Percentiles rank a stretch among this genome's conserved stretches.
phyloP scores from a whole-genome alignment of 2,888 invertebrate species.

The Pyralis farinalis region DNA sequence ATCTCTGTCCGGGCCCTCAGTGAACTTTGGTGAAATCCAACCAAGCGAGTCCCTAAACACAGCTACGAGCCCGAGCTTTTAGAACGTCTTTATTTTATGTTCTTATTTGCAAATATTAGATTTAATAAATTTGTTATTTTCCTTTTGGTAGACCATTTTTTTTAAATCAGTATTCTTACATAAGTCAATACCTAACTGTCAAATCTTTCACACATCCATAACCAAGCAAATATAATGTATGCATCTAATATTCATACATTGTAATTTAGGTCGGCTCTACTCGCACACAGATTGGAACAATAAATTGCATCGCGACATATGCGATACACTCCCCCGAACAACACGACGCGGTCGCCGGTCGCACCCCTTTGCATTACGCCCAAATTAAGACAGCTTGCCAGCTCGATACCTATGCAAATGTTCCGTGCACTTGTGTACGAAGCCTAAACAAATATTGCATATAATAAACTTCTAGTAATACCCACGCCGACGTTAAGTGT shows the following conservation, averaged over 20 bases:
- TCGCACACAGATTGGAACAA: constrained; percentile 53
- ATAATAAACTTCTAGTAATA: constrained; percentile 35
- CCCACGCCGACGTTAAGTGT: constrained; percentile 31
- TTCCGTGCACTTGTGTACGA: constrained; percentile 25
- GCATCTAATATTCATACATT: constrained; percentile 44
- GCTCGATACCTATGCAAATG: constrained; percentile 69
- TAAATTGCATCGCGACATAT: constrained; percentile 71
- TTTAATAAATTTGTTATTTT: no score
- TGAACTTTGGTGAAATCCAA: no score
- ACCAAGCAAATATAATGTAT: constrained; percentile 22
- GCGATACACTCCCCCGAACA: constrained; percentile 40
- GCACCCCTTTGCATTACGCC: constrained; percentile 48
- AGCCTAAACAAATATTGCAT: constrained; percentile 58
- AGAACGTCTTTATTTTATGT: no score
- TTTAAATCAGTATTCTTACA: no score
- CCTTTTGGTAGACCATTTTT: no score
- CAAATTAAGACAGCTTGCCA: constrained; percentile 75
- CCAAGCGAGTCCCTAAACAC: no score
- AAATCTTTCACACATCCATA: no score
- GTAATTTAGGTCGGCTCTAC: constrained; percentile 36
- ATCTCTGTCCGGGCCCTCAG: no score
- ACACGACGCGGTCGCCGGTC: constrained; percentile 1
- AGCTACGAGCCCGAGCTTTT: no score
- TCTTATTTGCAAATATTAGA: no score
- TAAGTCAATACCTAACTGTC: no score